These are phyloP conservation scores for Drosophila siamana DNA, from an alignment of 2,888 invertebrate genomes.

Conservation along the genomic window DNA sequence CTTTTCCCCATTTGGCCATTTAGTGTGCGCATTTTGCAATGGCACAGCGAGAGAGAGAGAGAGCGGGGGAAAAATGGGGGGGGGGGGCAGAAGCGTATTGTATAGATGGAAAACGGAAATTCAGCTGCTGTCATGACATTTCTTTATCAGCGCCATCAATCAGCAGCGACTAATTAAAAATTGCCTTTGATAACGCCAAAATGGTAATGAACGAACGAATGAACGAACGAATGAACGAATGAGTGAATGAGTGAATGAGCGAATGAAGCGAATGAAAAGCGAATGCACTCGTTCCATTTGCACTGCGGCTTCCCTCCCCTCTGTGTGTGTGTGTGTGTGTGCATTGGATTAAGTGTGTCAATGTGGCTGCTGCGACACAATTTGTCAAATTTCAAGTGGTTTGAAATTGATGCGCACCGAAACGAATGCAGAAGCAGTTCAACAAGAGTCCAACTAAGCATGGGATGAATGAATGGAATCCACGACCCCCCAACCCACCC, in stretches of 20 bases:
- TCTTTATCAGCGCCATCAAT: constrained; percentile 72
- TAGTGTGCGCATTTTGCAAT: constrained; percentile 47
- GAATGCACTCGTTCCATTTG: constrained; percentile 43
- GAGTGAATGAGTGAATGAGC: too few relatives aligned
- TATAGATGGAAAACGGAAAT: constrained; percentile 43
- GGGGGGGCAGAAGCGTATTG: constrained; percentile 10
- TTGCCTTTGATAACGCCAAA: constrained; percentile 71
- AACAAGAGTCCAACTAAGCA: constrained; percentile 10
- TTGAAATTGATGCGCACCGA: constrained; percentile 68
- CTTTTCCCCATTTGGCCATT: constrained; percentile 36
- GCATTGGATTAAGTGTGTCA: constrained; percentile 53
- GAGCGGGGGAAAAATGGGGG: neutral
- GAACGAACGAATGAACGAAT: neutral
- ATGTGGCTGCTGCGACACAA: constrained; percentile 55
- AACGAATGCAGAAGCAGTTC: constrained; percentile 48
- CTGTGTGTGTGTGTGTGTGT: neutral
- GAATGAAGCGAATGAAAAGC: constrained; percentile 8
- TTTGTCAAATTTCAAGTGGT: constrained; percentile 79
- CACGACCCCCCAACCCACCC: too few relatives aligned
- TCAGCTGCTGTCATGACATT: constrained; percentile 75
- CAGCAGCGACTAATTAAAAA: constrained; percentile 72
- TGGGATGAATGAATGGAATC: constrained; percentile 13
- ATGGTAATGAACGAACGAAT: constrained; percentile 54
- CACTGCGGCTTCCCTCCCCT: neutral
- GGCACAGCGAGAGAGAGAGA: neutral